phyloP scores from a whole-genome alignment of 2,888 invertebrate genomes.

The Athrips mouffetella region DNA sequence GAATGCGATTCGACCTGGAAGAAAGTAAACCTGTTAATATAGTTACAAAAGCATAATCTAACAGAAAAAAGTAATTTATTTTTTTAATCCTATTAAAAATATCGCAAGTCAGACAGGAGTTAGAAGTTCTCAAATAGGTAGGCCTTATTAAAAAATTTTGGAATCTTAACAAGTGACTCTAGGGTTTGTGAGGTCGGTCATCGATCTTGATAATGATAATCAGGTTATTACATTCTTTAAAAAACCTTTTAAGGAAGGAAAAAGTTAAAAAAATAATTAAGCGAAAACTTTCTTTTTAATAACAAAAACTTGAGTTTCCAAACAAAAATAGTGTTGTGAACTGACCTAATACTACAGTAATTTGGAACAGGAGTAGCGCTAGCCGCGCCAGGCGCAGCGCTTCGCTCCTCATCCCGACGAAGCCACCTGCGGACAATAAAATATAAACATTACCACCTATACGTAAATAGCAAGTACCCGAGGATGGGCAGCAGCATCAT shows the following conservation, averaged over 20 bases:
- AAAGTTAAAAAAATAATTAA: neutral
- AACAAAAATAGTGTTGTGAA: slow-evolving; percentile 17
- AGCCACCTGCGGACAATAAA: slow-evolving; percentile 44
- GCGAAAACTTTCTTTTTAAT: neutral
- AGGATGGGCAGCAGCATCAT: too few species aligned
- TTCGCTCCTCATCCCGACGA: slow-evolving; percentile 59
- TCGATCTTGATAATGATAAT: too few species aligned
- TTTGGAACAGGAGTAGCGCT: slow-evolving; percentile 60
- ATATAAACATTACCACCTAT: neutral
- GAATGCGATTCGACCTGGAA: slow-evolving; percentile 90
- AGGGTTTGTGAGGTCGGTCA: too few species aligned
- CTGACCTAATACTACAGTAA: slow-evolving; percentile 62
- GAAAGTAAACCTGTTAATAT: neutral
- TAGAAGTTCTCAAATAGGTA: too few species aligned
- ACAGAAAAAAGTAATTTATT: slow-evolving; percentile 3
- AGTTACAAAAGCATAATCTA: neutral
- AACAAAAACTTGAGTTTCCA: neutral
- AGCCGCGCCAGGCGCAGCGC: slow-evolving; percentile 67
- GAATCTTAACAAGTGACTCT: too few species aligned
- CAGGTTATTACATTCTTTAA: too few species aligned
- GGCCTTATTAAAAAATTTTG: too few species aligned
- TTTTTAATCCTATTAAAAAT: too few species aligned
- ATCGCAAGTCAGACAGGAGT: too few species aligned
- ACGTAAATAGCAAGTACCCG: too few species aligned
- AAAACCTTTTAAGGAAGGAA: too few species aligned